Conservation (phyloP, 2,113 vertebrate genomes). For the Ceratotherium simum region DNA sequence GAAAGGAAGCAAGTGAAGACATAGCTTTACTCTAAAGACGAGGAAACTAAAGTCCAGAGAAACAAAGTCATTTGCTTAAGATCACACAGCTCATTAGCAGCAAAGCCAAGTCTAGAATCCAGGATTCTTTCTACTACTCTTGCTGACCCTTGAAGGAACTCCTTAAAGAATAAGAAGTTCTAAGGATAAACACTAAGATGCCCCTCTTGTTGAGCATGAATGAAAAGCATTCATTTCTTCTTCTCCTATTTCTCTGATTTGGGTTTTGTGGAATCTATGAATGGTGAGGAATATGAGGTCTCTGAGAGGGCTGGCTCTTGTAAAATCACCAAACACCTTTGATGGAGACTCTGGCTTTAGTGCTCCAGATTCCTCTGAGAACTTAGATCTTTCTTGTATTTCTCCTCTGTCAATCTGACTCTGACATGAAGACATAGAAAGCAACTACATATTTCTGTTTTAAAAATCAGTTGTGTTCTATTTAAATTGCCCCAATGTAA, state of each 20-base stretch:
- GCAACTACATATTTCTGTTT: neutral
- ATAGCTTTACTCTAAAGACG: constrained; percentile 14
- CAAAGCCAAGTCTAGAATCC: neutral
- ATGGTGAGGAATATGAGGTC: neutral
- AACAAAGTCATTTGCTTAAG: neutral
- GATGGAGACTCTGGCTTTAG: no score
- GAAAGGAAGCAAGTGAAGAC: neutral
- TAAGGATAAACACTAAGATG: neutral
- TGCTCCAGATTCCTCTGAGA: neutral
- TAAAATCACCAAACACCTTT: neutral
- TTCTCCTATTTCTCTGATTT: neutral
- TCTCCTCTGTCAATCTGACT: neutral
- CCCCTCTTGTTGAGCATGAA: neutral
- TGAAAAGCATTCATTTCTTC: neutral
- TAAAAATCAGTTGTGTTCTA: neutral
- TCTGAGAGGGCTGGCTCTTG: neutral
- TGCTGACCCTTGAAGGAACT: neutral
- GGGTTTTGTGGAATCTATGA: neutral
- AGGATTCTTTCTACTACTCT: neutral
- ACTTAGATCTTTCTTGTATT: neutral
- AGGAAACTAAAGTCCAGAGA: neutral
- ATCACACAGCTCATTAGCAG: neutral
- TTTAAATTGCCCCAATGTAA: neutral
- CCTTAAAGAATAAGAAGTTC: neutral
- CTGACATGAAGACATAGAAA: neutral